A percentile compares a stretch with the other conserved stretches of the same genome.
phyloP scores from a whole-genome alignment of 2,888 invertebrate species.

The Lepidonotus clava region DNA sequence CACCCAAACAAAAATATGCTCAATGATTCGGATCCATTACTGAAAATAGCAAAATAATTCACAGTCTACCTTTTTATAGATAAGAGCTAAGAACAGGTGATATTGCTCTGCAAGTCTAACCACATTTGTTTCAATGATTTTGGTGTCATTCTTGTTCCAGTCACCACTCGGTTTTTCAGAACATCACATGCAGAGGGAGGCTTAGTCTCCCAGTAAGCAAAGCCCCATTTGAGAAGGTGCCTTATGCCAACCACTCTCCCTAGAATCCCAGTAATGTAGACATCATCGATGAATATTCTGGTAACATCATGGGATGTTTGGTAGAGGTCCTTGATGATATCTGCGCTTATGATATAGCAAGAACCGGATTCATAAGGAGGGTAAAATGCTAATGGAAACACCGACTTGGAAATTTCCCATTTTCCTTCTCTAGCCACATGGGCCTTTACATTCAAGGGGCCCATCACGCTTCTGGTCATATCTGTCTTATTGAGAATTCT shows the following conservation, averaged over 20 bases:
- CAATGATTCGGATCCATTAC: too few relatives aligned
- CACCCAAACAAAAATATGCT: too few relatives aligned
- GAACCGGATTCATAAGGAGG: constrained; percentile 65
- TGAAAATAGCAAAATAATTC: too few relatives aligned
- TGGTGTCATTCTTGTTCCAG: constrained; percentile 43
- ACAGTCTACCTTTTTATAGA: too few relatives aligned
- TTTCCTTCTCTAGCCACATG: constrained; percentile 60
- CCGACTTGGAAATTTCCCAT: constrained; percentile 60
- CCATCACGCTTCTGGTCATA: constrained; percentile 62
- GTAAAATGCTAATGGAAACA: constrained; percentile 62
- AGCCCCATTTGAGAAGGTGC: neutral
- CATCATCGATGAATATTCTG: constrained; percentile 36
- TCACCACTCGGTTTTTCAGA: constrained; percentile 11
- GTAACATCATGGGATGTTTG: neutral
- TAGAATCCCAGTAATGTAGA: constrained; percentile 45
- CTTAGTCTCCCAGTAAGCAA: neutral
- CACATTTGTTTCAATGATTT: neutral
- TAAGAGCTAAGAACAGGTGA: too few relatives aligned
- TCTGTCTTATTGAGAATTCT: constrained; percentile 44
- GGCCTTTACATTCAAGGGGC: constrained; percentile 62
- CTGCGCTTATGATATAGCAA: constrained; percentile 7
- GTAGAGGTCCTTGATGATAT: constrained; percentile 10
- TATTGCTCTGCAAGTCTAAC: neutral
- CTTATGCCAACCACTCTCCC: constrained; percentile 14
- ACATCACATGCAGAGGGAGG: constrained; percentile 35